Conservation (phyloP, 2,888 invertebrate genomes). For the Napeogenes sylphis region DNA sequence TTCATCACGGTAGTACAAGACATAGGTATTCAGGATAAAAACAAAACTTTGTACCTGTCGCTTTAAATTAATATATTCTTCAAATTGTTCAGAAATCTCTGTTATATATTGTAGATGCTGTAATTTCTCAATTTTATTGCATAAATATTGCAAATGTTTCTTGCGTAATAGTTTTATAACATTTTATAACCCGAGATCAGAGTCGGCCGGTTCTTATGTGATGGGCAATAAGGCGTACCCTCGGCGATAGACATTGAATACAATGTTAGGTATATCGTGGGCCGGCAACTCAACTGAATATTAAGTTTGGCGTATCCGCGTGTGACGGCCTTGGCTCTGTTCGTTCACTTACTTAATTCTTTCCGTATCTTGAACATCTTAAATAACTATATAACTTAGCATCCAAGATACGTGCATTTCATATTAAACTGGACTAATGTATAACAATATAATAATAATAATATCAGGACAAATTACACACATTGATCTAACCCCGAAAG, state of each 20-base stretch:
- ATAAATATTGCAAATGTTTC: too few species aligned
- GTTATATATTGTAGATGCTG: too few species aligned
- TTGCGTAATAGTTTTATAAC: background rate
- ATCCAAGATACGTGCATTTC: conserved; percentile 19
- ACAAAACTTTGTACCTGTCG: too few species aligned
- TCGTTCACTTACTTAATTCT: conserved; percentile 64
- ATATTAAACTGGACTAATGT: background rate
- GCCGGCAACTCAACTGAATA: conserved; percentile 56
- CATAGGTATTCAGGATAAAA: too few species aligned
- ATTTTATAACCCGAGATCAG: conserved; percentile 11
- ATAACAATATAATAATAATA: background rate
- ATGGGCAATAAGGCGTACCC: conserved; percentile 30
- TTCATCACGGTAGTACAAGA: too few species aligned
- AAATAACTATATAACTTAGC: conserved; percentile 37
- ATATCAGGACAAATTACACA: background rate
- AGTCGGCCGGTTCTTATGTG: conserved; percentile 17
- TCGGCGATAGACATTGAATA: conserved; percentile 27
- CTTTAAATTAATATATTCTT: too few species aligned
- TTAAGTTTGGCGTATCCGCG: conserved; percentile 64
- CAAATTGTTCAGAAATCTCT: too few species aligned
- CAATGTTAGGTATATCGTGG: conserved; percentile 40
- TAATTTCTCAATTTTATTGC: too few species aligned
- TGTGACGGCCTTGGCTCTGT: conserved; percentile 57
- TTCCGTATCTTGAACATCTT: conserved; percentile 65
- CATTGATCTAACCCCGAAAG: too few species aligned